phyloP scores from a whole-genome alignment of 2,113 vertebrate genomes.

The Baryphthengus martii region DNA sequence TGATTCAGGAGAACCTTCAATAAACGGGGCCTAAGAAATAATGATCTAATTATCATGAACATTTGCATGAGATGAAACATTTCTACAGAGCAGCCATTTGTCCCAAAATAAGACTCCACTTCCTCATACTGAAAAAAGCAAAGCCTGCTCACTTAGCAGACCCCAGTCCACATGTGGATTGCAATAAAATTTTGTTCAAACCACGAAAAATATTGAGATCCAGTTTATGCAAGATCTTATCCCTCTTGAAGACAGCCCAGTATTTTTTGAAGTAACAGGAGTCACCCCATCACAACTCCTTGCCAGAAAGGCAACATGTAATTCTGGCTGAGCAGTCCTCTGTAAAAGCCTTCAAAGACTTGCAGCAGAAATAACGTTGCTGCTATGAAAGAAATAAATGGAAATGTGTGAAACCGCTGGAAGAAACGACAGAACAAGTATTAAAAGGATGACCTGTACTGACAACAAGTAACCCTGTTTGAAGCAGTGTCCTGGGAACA shows the following conservation, averaged over 20 bases:
- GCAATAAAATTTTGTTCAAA: not conserved
- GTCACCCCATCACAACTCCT: not conserved
- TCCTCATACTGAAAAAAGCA: not conserved
- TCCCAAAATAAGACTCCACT: not conserved
- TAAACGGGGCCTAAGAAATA: not conserved
- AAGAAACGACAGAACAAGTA: not conserved
- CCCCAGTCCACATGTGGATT: not conserved
- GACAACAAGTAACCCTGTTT: not conserved
- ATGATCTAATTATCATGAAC: not conserved
- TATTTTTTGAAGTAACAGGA: not conserved
- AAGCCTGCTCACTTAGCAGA: not conserved
- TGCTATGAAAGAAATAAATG: not conserved
- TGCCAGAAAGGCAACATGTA: not conserved
- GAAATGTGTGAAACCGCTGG: not conserved
- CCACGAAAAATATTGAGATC: not conserved
- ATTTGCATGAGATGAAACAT: not conserved
- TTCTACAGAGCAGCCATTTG: not conserved
- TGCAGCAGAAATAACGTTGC: not conserved
- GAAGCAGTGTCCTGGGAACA: not conserved
- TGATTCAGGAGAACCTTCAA: not conserved
- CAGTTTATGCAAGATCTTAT: not conserved
- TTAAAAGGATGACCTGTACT: not conserved
- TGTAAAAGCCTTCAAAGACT: not conserved
- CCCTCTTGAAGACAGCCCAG: not conserved
- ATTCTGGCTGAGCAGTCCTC: not conserved